These are phyloP conservation scores for Mionectes olivaceus DNA, from an alignment of 2,797 vertebrate genomes.

Conservation along the genomic window DNA sequence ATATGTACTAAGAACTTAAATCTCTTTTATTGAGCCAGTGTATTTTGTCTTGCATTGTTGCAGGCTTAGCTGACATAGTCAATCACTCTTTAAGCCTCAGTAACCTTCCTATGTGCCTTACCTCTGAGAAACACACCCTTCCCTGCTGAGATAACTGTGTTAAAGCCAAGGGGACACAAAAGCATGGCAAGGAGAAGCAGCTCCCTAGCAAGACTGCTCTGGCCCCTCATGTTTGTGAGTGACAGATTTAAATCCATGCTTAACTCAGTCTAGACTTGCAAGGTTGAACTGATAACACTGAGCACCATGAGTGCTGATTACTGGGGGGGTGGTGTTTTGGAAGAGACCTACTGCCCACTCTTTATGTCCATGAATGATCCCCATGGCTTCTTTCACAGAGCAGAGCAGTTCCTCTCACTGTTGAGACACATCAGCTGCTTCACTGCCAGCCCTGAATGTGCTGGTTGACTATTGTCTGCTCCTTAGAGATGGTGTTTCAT, in stretches of 20 bases:
- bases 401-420: background rate
- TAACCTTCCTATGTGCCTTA: background rate
- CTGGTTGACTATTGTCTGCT: background rate
- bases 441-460: background rate
- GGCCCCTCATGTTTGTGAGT: background rate
- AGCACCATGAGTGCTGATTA: background rate
- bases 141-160: background rate
- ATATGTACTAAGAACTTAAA: background rate
- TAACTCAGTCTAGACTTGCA: background rate
- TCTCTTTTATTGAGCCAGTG: constrained; percentile 18
- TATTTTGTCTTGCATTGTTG: constrained; percentile 27
- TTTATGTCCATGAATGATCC: background rate
- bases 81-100: background rate
- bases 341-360: background rate
- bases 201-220: background rate
- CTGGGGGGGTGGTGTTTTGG: background rate
- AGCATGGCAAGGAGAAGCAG: background rate
- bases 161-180: background rate
- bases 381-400: background rate
- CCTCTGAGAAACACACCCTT: background rate
- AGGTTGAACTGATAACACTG: background rate
- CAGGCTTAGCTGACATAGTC: constrained; percentile 6
- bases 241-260: background rate
- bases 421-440: background rate
- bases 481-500: background rate